phyloP scores from a whole-genome alignment of 2,797 vertebrate species.

The Geotrypetes seraphini region DNA sequence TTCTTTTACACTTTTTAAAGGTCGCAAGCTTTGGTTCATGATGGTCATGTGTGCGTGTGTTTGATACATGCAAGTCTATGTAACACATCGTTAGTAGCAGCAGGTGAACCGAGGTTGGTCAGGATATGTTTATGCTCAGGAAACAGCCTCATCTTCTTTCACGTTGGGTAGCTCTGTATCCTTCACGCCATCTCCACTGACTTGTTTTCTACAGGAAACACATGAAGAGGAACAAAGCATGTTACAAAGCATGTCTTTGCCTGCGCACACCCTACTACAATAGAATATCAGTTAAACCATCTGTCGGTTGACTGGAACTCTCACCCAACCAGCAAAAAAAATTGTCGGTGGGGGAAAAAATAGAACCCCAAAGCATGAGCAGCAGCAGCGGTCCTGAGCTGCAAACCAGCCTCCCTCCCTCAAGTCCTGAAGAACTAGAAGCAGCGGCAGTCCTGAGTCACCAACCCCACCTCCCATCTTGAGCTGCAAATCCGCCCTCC shows the following conservation, averaged over 20 bases:
- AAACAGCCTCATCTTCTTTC: slow-evolving; percentile 74
- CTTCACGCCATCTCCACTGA: slow-evolving; percentile 68
- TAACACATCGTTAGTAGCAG: slow-evolving; percentile 13
- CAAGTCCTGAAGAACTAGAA: no score
- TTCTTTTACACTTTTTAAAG: slow-evolving; percentile 3
- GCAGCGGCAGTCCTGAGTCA: no score
- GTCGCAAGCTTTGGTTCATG: slow-evolving; percentile 25
- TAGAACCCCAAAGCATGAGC: no score
- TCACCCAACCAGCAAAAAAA: no score
- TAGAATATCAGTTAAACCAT: no score
- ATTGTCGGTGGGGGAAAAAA: no score
- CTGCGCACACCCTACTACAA: no score
- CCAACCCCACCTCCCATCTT: no score
- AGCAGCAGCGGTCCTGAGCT: no score
- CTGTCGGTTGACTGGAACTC: no score
- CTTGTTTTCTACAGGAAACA: slow-evolving; percentile 62
- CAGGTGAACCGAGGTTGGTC: slow-evolving; percentile 17
- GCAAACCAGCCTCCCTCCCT: no score
- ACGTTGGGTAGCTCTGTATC: slow-evolving; percentile 82
- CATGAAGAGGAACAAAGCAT: not conserved
- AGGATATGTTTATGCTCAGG: slow-evolving; percentile 40
- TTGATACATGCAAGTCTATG: slow-evolving; percentile 16
- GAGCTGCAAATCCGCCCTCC: no score
- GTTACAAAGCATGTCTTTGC: not conserved
- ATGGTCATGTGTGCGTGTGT: slow-evolving; percentile 23